Conservation (phyloP, 1,140 invertebrate genomes). For the Bombus polaris region DNA sequence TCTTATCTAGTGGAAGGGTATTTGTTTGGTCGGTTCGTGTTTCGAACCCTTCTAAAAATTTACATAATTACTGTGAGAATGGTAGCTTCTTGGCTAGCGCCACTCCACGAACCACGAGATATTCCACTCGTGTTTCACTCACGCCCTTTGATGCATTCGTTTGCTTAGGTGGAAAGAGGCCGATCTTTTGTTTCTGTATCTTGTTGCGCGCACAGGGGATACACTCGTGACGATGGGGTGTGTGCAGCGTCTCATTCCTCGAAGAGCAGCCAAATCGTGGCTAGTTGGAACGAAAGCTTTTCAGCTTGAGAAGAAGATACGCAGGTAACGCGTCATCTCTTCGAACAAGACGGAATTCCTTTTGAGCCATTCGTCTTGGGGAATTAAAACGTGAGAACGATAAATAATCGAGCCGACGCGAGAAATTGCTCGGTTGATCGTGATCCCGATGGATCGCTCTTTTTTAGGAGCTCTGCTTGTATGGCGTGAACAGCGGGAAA, state of each 20-base stretch:
- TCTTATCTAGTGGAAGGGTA: slow-evolving; percentile 5
- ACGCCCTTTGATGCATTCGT: slow-evolving; percentile 42
- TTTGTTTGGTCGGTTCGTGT: slow-evolving; percentile 50
- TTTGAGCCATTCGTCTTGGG: neutral
- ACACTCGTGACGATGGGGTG: slow-evolving; percentile 39
- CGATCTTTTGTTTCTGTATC: slow-evolving; percentile 68
- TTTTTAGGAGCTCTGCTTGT: neutral
- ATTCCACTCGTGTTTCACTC: slow-evolving; percentile 44
- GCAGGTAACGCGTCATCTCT: neutral
- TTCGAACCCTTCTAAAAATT: slow-evolving; percentile 48
- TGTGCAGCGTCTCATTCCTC: slow-evolving; percentile 26
- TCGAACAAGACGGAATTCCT: slow-evolving; percentile 43
- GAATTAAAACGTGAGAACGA: slow-evolving; percentile 64
- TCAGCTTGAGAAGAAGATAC: neutral
- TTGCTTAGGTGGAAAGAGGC: slow-evolving; percentile 56
- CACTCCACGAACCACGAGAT: slow-evolving; percentile 35
- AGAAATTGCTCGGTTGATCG: neutral
- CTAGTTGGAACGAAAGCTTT: slow-evolving; percentile 35
- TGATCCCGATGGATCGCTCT: neutral
- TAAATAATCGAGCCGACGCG: slow-evolving; percentile 49
- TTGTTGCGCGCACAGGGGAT: slow-evolving; percentile 44
- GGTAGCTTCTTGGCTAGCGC: slow-evolving; percentile 46
- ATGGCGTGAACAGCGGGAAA: neutral
- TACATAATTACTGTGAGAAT: slow-evolving; percentile 70
- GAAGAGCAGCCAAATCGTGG: slow-evolving; percentile 24